Conservation (phyloP, 92 coral and sea anemone genomes). For the Zoanthus sansibaricus region DNA sequence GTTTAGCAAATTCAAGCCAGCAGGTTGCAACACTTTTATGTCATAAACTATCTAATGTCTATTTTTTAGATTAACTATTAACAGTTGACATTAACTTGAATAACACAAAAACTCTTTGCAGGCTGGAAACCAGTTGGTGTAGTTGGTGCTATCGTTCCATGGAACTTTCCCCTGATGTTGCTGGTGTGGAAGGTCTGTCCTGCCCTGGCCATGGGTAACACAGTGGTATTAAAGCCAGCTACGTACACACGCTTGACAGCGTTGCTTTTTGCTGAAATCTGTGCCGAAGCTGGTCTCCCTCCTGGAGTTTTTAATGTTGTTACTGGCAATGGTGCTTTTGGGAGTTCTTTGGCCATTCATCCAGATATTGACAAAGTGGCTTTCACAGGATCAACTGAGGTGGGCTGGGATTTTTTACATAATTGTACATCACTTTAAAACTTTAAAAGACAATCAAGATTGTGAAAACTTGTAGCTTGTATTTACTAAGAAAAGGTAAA, state of each 20-base stretch:
- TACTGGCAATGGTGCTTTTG: constrained; percentile 97
- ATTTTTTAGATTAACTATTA: too few species aligned
- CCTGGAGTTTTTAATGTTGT: constrained; percentile 99
- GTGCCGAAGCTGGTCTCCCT: constrained; percentile 99
- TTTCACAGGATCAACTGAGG: constrained; percentile 99
- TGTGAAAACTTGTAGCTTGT: too few species aligned
- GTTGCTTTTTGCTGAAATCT: constrained; percentile 96
- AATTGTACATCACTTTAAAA: too few species aligned
- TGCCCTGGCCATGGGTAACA: constrained; percentile 98
- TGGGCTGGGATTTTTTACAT: not conserved
- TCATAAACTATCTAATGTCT: too few species aligned
- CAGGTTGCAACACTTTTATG: too few species aligned
- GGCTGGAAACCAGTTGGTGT: constrained; percentile 98
- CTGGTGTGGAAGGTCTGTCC: constrained; percentile 99
- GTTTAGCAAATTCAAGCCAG: too few species aligned
- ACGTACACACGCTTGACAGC: constrained; percentile 97
- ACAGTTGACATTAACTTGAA: too few species aligned
- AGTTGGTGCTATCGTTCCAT: constrained; percentile 98
- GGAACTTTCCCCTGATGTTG: constrained; percentile 97
- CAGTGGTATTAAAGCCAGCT: constrained; percentile 97
- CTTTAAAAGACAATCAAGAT: too few species aligned
- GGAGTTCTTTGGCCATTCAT: constrained; percentile 87
- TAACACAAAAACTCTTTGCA: not conserved
- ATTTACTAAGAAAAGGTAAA: too few species aligned
- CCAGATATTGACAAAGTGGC: constrained; percentile 98